A percentile compares a stretch with the other conserved stretches of the same genome.
Evolutionary conservation across 2,797 vertebrate species (phyloP).

Genomic region (Sebastiscus albofasciatus): DNA sequence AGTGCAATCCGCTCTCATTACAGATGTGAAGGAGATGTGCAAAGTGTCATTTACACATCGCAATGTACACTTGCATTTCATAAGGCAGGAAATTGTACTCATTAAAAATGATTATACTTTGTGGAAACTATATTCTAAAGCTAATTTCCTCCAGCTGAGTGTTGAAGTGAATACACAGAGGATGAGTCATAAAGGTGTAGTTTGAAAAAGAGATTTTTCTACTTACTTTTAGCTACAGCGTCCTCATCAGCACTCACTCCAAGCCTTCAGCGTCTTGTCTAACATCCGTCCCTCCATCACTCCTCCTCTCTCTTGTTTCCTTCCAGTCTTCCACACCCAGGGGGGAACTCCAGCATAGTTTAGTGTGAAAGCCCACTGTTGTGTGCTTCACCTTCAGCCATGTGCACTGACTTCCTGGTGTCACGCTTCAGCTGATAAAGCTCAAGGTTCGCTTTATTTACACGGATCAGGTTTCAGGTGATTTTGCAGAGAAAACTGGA

Average conservation of each 20-base stretch:
- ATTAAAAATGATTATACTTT: not conserved
- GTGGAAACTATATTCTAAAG: not conserved
- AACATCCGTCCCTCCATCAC: conserved; percentile 3
- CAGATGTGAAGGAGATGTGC: conserved; percentile 35
- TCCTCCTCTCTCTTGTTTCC: conserved; percentile 5
- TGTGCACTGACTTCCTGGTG: conserved; percentile 31
- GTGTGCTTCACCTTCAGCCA: conserved; percentile 9
- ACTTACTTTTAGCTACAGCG: conserved; percentile 47
- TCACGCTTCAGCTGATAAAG: conserved; percentile 12
- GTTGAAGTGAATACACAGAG: not conserved
- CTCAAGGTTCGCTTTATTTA: not conserved
- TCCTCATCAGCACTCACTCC: conserved; percentile 28
- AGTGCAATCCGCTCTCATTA: conserved; percentile 51
- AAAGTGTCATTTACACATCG: conserved; percentile 17
- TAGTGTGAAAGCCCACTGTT: not conserved
- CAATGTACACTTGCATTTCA: not conserved
- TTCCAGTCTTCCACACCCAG: conserved; percentile 14
- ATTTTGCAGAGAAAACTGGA: not conserved
- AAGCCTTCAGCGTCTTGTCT: not conserved
- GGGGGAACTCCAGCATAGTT: conserved; percentile 39
- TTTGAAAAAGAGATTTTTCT: not conserved
- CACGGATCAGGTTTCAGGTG: conserved; percentile 17
- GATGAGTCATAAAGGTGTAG: not conserved
- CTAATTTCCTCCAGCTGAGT: not conserved
- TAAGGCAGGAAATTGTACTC: not conserved